A percentile compares a stretch with the other conserved stretches of the same genome.
Evolutionary conservation across 1,140 invertebrate genomes (phyloP).

Genomic region (Aradophagus sp.): DNA sequence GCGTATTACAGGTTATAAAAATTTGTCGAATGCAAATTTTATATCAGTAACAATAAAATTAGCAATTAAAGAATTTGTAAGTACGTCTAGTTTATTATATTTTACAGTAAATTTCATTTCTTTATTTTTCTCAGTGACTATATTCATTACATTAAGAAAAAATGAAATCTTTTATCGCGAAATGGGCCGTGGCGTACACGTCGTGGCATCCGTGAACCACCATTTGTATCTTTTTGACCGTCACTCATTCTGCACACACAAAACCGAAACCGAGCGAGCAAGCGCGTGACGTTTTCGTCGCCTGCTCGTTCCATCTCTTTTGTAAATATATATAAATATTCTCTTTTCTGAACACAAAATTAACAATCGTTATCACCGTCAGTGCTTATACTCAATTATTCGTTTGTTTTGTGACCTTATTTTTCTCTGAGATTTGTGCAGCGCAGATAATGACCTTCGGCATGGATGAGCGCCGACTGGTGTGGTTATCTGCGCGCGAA

Average conservation of each 20-base stretch:
- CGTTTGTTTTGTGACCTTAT: conserved; percentile 43
- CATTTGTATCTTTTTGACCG: conserved; percentile 21
- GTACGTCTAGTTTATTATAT: no score
- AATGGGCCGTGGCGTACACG: no score
- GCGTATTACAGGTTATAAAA: no score
- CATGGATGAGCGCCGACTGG: not conserved
- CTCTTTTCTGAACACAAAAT: conserved; percentile 42
- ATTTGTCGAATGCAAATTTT: no score
- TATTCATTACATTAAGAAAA: no score
- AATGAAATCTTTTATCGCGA: no score
- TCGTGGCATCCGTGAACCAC: no score
- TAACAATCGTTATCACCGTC: conserved; percentile 48
- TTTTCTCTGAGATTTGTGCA: conserved; percentile 19
- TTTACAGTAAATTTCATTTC: no score
- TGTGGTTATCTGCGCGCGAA: conserved; percentile 19
- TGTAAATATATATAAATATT: conserved; percentile 40
- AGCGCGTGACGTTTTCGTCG: not conserved
- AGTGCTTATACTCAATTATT: conserved; percentile 43
- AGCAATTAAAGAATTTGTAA: no score
- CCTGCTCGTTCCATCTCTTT: conserved; percentile 28
- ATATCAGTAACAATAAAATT: no score
- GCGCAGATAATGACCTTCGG: conserved; percentile 22
- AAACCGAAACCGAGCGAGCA: conserved; percentile 20
- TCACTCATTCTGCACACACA: conserved; percentile 25
- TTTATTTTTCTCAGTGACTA: no score